Evolutionary conservation across 1,140 invertebrate species (phyloP).

Genomic region (Oppia nitens): DNA sequence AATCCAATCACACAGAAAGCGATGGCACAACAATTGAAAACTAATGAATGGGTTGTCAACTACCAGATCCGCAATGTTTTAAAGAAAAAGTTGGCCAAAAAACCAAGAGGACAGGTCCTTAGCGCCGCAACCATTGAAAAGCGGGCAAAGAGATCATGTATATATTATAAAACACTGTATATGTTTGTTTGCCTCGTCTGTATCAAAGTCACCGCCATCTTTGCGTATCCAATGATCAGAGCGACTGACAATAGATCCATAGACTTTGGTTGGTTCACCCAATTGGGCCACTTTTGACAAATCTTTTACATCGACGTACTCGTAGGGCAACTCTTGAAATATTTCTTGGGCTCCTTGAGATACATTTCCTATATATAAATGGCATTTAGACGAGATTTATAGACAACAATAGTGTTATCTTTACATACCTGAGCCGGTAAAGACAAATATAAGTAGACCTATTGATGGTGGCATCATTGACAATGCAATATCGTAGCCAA

Average conservation of each 20-base stretch:
- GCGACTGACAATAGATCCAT: conserved; percentile 77
- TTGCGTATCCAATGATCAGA: conserved; percentile 81
- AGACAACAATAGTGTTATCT: conserved; percentile 38
- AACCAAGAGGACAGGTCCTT: no score
- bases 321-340: conserved; percentile 89
- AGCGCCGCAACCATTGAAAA: no score
- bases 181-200: conserved; percentile 77
- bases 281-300: conserved; percentile 87
- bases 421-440: conserved; percentile 79
- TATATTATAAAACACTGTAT: no score
- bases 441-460: conserved; percentile 91
- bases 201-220: conserved; percentile 67
- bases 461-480: conserved; percentile 96
- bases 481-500: conserved; percentile 91
- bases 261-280: conserved; percentile 83
- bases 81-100: no score
- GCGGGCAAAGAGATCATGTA: no score
- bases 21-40: no score
- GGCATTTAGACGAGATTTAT: background rate
- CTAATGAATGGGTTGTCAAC: no score
- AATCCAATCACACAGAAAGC: no score
- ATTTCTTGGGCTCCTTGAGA: conserved; percentile 75
- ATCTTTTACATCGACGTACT: conserved; percentile 89
- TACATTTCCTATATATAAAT: conserved; percentile 16
- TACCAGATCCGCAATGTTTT: no score